These are phyloP conservation scores for Lycia hirtaria DNA, from an alignment of 2,888 invertebrate genomes.

Conservation along the genomic window DNA sequence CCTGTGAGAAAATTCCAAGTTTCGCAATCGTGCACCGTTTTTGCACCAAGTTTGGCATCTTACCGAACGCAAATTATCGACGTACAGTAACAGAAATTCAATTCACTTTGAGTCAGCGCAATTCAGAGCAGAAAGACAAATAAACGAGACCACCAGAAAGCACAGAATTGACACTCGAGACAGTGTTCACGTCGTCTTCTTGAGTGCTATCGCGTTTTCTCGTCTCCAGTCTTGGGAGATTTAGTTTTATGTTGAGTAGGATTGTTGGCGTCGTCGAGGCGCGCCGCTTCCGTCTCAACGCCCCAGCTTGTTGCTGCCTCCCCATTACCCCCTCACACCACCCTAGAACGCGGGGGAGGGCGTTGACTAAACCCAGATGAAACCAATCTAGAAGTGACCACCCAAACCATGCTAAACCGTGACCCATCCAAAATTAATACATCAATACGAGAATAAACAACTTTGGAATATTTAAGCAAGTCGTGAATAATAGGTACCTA, in stretches of 20 bases:
- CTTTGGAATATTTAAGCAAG: slow-evolving; percentile 23
- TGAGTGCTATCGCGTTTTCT: slow-evolving; percentile 66
- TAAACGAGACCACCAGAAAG: slow-evolving; percentile 45
- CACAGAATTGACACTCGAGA: slow-evolving; percentile 55
- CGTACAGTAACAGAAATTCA: slow-evolving; percentile 22
- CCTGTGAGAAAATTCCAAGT: neutral
- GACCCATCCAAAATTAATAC: slow-evolving; percentile 38
- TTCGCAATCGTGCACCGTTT: neutral
- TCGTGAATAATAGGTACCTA: too few species aligned
- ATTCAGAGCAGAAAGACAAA: slow-evolving; percentile 33
- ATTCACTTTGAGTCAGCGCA: slow-evolving; percentile 26
- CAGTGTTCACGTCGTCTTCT: slow-evolving; percentile 58
- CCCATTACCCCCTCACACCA: slow-evolving; percentile 33
- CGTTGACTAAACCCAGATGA: slow-evolving; percentile 36
- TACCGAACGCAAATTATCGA: slow-evolving; percentile 4
- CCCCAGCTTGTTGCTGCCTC: slow-evolving; percentile 63
- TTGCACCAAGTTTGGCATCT: neutral
- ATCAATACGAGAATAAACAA: slow-evolving; percentile 33
- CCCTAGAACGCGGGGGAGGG: slow-evolving; percentile 11
- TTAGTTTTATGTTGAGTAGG: slow-evolving; percentile 77
- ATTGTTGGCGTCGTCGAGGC: slow-evolving; percentile 73
- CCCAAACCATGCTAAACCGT: slow-evolving; percentile 34
- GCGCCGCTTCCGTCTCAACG: slow-evolving; percentile 68
- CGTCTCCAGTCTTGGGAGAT: slow-evolving; percentile 60
- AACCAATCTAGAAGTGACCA: slow-evolving; percentile 36